Evolutionary conservation across 2,797 vertebrate genomes (phyloP).

Genomic region (Poecilia gillii): DNA sequence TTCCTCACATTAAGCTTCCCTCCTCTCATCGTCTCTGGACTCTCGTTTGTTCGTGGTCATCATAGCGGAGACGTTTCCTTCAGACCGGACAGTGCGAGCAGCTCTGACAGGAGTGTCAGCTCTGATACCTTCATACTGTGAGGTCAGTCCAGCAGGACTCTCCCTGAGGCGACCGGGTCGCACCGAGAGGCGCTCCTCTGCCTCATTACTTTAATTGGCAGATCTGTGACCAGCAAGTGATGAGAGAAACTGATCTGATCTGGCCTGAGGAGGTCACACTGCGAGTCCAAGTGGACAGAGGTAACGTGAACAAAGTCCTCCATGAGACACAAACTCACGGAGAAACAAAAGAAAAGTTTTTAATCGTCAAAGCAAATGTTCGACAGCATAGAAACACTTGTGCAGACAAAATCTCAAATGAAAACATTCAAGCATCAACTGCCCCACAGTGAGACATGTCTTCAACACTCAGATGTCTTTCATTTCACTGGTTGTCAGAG

Average conservation of each 20-base stretch:
- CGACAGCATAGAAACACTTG: background rate
- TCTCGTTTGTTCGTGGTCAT: background rate
- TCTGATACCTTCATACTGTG: slow-evolving; percentile 63
- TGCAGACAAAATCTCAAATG: background rate
- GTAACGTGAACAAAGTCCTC: slow-evolving; percentile 14
- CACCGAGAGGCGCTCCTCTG: slow-evolving; percentile 41
- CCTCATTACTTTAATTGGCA: slow-evolving; percentile 58
- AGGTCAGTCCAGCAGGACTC: slow-evolving; percentile 57
- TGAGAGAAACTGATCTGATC: slow-evolving; percentile 38
- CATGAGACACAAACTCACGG: slow-evolving; percentile 11
- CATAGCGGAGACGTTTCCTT: slow-evolving; percentile 39
- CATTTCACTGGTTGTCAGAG: background rate
- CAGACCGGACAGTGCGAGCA: slow-evolving; percentile 32
- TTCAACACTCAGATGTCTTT: background rate
- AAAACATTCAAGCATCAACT: background rate
- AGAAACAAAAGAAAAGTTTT: slow-evolving; percentile 12
- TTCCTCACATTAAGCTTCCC: background rate
- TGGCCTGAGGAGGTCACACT: slow-evolving; percentile 37
- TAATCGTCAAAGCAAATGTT: no score
- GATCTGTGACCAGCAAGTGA: slow-evolving; percentile 55
- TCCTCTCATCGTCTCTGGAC: background rate
- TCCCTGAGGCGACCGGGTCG: slow-evolving; percentile 31
- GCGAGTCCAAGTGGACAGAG: slow-evolving; percentile 18
- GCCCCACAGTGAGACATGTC: background rate
- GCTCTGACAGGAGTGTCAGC: slow-evolving; percentile 72